phyloP scores from a whole-genome alignment of 2,113 vertebrate species.

The Seriola quinqueradiata region DNA sequence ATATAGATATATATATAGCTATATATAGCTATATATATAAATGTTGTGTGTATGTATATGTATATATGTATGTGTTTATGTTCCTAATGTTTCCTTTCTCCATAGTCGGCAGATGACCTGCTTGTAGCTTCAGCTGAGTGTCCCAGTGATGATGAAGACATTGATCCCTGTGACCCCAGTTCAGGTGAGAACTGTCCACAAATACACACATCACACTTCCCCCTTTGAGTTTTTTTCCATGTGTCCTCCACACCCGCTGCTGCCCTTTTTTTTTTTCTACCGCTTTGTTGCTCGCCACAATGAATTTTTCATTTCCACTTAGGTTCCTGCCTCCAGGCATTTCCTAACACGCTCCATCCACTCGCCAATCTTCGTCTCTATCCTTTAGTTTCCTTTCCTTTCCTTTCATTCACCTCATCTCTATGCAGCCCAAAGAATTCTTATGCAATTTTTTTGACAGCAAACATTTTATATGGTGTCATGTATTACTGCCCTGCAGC shows the following conservation, averaged over 20 bases:
- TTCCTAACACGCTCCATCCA: slow-evolving; percentile 41
- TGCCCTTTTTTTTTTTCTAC: background rate
- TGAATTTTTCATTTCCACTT: slow-evolving; percentile 72
- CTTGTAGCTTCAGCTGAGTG: slow-evolving; percentile 97
- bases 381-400: slow-evolving; percentile 35
- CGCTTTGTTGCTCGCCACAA: slow-evolving; percentile 19
- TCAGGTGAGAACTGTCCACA: slow-evolving; percentile 89
- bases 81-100: slow-evolving; percentile 53
- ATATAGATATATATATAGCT: no score
- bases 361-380: slow-evolving; percentile 16
- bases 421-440: background rate
- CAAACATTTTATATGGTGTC: slow-evolving; percentile 32
- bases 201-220: background rate
- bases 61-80: background rate
- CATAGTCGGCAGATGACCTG: slow-evolving; percentile 92
- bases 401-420: slow-evolving; percentile 51
- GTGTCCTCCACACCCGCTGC: background rate
- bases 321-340: slow-evolving; percentile 47
- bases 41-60: background rate
- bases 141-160: slow-evolving; percentile 96
- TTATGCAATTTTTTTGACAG: slow-evolving; percentile 27
- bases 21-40: no score
- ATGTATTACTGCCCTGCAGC: slow-evolving; percentile 29
- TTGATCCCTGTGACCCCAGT: slow-evolving; percentile 97
- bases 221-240: background rate